Evolutionary conservation across 2,888 invertebrate genomes (phyloP).

Genomic region (Dynastes maya): DNA sequence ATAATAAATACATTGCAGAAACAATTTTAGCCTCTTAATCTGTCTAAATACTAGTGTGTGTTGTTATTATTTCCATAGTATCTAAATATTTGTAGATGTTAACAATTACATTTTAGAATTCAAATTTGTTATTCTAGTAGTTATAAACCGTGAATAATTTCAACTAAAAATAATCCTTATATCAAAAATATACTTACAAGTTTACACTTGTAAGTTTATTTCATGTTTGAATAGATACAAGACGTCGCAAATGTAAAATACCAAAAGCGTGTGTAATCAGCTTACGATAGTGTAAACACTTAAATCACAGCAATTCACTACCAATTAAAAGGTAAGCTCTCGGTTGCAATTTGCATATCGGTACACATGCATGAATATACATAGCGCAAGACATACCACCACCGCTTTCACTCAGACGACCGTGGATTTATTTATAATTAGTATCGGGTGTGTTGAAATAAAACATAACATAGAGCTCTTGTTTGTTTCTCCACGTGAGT

Average conservation of each 20-base stretch:
- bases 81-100: too few species aligned
- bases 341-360: conserved; percentile 15
- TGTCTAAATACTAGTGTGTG: too few species aligned
- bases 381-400: not conserved
- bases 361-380: not conserved
- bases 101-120: too few species aligned
- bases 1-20: too few species aligned
- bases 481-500: conserved; percentile 41
- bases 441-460: conserved; percentile 29
- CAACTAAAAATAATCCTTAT: too few species aligned
- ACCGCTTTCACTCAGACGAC: conserved; percentile 2
- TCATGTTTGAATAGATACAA: not conserved
- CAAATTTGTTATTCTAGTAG: too few species aligned
- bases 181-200: not conserved
- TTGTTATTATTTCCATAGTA: too few species aligned
- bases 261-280: conserved; percentile 12
- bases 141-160: too few species aligned
- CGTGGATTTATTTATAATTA: conserved; percentile 33
- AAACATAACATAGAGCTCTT: conserved; percentile 4
- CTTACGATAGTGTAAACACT: conserved; percentile 23
- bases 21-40: too few species aligned
- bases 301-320: conserved; percentile 11
- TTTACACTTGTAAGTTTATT: not conserved
- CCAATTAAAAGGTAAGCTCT: conserved; percentile 28
- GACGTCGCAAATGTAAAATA: not conserved